Evolutionary conservation across 1,140 invertebrate genomes (phyloP).

Genomic region (Panagrolaimus sp.): DNA sequence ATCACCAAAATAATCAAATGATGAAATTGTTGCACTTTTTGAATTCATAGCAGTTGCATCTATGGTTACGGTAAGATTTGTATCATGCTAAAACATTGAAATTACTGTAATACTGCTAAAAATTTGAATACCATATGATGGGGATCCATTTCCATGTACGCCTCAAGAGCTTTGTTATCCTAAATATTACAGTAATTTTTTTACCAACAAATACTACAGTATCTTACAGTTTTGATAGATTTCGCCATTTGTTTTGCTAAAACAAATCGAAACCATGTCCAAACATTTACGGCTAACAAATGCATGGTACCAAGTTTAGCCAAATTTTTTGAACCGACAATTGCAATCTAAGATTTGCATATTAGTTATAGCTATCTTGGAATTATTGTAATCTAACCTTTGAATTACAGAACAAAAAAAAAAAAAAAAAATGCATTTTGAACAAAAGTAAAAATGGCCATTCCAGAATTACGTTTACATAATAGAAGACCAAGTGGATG

Average conservation of each 20-base stretch:
- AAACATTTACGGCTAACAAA: slow-evolving; percentile 56
- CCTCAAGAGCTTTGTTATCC: slow-evolving; percentile 5
- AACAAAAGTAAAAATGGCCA: slow-evolving; percentile 58
- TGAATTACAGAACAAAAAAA: slow-evolving; percentile 60
- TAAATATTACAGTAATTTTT: neutral
- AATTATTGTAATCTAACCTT: slow-evolving; percentile 43
- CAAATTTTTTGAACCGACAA: slow-evolving; percentile 50
- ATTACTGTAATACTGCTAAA: too few relatives aligned
- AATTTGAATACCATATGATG: neutral
- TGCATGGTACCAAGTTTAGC: slow-evolving; percentile 58
- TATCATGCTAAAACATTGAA: too few relatives aligned
- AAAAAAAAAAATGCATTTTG: slow-evolving; percentile 61
- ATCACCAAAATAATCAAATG: slow-evolving; percentile 58
- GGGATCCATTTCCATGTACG: neutral
- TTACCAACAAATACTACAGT: too few relatives aligned
- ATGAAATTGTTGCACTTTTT: slow-evolving; percentile 20
- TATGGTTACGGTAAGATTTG: slow-evolving; percentile 2
- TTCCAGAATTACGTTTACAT: too few relatives aligned
- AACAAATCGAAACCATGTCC: slow-evolving; percentile 58
- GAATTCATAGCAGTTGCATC: neutral
- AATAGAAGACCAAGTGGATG: too few relatives aligned
- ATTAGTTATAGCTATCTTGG: too few relatives aligned
- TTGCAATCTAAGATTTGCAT: slow-evolving; percentile 42
- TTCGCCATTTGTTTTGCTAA: slow-evolving; percentile 50
- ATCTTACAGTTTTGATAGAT: slow-evolving; percentile 10